Base-by-base conservation (phyloP, 2,888 invertebrate species). In the Philopedon plagiatum region DNA sequence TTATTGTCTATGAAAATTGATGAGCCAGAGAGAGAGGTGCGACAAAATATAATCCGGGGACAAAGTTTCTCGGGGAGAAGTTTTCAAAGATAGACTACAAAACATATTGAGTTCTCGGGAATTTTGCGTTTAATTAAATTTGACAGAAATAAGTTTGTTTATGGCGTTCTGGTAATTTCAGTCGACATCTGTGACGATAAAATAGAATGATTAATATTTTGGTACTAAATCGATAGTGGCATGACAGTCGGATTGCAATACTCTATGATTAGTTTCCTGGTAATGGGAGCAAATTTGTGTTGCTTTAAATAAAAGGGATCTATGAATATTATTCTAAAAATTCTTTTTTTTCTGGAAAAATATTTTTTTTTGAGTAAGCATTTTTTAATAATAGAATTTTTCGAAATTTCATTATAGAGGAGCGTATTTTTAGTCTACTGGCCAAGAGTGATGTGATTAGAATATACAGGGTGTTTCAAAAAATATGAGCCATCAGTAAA, bases 91-190 rank as follows among this genome's bases (percentile, higher is more conserved):
- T 13, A 51, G n/a, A 54, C 15, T 54, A 54, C 29, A 29, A 44
- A 46, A 46, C 46, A 46, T 46, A 46, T 46, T 46, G 46, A 54
- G 9, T 29, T 7, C n/a, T 29, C 15, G 51, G 18, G 15, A 54
- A 51, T 51, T 51, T 54, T 54, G 15, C 29, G 29, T 54, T 54
- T 29, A 51, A 51, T 51, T 51, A 51, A 29, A 29, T 51, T 29
- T 26, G 29, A 51, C 46, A 46, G 46, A 23, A n/a, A 46, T 21
- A 46, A 46, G 46, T 46, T 46, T 46, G 21, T 46, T 46, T 1
- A 1, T 34, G 2, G 9, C 19, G 46, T 46, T 23, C 46, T 46
- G 46, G 46, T 46, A 21, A 46, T 46, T 46, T 46, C 21, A 46
- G 9, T 46, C 46, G 23, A 46, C 46, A 46, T 46, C 46, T 44